phyloP scores from a whole-genome alignment of 2,888 invertebrate species.

The Muschampia plurimacula region DNA sequence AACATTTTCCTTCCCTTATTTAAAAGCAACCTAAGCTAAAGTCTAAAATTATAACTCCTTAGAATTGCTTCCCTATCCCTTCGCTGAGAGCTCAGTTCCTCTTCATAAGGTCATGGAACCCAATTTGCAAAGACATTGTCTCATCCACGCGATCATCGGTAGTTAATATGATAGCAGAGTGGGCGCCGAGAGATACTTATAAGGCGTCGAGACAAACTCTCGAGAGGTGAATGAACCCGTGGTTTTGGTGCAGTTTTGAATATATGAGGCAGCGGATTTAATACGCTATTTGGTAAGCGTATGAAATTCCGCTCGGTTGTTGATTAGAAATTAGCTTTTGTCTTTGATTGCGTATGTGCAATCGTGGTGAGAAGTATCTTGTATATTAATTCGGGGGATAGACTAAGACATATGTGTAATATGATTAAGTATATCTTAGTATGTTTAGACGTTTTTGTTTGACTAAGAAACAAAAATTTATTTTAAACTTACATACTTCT shows the following conservation, averaged over 20 bases:
- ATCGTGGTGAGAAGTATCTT: too few species aligned
- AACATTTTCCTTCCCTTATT: too few species aligned
- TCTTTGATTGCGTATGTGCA: too few species aligned
- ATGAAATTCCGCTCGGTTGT: too few species aligned
- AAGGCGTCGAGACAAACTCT: conserved; percentile 61
- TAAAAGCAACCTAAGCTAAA: not conserved
- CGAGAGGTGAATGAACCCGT: conserved; percentile 60
- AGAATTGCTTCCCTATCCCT: not conserved
- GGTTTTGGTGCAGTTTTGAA: conserved; percentile 43
- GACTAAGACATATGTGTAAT: too few species aligned
- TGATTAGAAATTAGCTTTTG: too few species aligned
- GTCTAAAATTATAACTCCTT: not conserved
- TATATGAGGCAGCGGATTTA: conserved; percentile 9
- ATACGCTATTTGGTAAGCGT: not conserved
- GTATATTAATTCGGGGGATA: too few species aligned
- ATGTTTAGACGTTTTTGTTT: too few species aligned
- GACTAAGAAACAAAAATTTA: too few species aligned
- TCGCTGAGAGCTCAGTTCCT: too few species aligned
- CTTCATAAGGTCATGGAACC: conserved; percentile 36
- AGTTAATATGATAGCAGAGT: conserved; percentile 64
- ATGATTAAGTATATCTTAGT: too few species aligned
- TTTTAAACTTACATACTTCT: too few species aligned
- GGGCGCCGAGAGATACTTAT: conserved; percentile 60
- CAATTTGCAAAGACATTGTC: conserved; percentile 32
- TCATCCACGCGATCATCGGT: conserved; percentile 51